phyloP scores from a whole-genome alignment of 2,113 vertebrate genomes.

The Pycnonotus jocosus region DNA sequence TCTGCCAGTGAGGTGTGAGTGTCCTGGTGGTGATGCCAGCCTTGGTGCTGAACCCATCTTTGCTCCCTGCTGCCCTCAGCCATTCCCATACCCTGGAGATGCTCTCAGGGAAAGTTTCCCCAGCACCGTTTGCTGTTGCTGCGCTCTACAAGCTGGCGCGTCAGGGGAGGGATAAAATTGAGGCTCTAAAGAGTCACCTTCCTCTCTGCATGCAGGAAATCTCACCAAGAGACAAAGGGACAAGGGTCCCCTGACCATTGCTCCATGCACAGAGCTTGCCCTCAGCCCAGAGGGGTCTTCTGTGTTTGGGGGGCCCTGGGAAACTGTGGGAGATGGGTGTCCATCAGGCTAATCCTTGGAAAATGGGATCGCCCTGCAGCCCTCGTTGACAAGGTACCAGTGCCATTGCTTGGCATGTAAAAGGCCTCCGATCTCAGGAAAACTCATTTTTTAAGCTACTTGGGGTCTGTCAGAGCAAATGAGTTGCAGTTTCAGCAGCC shows the following conservation, averaged over 20 bases:
- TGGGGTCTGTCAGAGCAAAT: not conserved
- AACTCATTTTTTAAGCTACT: not conserved
- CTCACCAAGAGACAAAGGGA: not conserved
- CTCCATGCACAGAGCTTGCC: not conserved
- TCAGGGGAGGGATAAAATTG: not conserved
- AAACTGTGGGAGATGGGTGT: not conserved
- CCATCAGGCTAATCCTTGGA: rapidly evolving
- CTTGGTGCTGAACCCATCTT: not conserved
- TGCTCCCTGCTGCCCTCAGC: not conserved
- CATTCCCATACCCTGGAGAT: not conserved
- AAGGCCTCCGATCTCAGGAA: not conserved
- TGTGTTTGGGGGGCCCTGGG: not conserved
- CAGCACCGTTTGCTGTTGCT: not conserved
- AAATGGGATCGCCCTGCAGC: not conserved
- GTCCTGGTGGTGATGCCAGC: not conserved
- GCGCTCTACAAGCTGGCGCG: rapidly evolving
- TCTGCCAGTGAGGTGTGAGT: rapidly evolving
- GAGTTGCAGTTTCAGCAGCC: not conserved
- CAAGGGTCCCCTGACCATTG: rapidly evolving
- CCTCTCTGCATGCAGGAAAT: not conserved
- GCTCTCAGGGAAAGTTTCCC: not conserved
- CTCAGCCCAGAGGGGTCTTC: rapidly evolving
- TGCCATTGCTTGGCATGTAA: not conserved
- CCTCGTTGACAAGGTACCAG: not conserved
- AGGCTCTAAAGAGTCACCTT: not conserved